phyloP scores from a whole-genome alignment of 2,113 vertebrate genomes.

The Genyomyrus donnyi region DNA sequence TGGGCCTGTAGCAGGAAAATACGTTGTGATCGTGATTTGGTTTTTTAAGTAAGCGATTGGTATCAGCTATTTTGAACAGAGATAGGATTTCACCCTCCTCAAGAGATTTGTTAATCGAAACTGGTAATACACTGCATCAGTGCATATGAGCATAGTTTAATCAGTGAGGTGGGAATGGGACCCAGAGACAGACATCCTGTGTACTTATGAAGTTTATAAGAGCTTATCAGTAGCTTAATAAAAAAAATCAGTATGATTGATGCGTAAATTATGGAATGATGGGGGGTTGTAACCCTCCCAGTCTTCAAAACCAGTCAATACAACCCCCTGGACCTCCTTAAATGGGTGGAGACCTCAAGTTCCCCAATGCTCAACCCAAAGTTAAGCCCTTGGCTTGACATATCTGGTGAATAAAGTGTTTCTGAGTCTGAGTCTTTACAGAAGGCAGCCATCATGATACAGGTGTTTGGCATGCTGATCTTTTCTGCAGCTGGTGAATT shows the following conservation, averaged over 20 bases:
- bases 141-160: not conserved
- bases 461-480: not conserved
- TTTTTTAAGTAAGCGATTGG: not conserved
- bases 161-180: not conserved
- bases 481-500: not conserved
- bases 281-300: not conserved
- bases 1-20: not conserved
- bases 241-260: not conserved
- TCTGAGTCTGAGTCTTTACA: not conserved
- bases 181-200: not conserved
- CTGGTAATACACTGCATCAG: not conserved
- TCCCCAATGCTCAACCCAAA: not conserved
- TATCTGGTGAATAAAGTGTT: not conserved
- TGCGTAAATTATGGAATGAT: not conserved
- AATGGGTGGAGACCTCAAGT: not conserved
- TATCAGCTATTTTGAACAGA: not conserved
- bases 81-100: not conserved
- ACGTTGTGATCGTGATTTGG: not conserved
- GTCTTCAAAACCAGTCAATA: not conserved
- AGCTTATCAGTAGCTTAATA: not conserved
- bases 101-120: not conserved
- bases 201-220: not conserved
- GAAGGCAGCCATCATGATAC: not conserved
- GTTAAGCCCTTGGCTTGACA: not conserved
- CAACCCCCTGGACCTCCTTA: not conserved